Conservation (phyloP, 2,888 invertebrate species). For the Spatulosminthurus flaviceps region DNA sequence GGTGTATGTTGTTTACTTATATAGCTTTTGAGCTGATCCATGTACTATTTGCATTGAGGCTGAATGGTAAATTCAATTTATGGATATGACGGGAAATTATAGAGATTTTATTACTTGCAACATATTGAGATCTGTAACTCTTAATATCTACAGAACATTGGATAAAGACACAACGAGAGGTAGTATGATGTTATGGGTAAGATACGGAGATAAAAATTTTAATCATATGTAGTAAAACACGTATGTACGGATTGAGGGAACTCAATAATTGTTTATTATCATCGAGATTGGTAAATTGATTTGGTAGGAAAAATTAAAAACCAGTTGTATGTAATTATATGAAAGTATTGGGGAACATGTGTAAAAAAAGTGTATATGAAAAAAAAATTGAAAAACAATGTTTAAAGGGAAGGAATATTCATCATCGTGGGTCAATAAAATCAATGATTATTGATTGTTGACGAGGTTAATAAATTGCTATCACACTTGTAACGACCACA, state of each 20-base stretch:
- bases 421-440: neutral
- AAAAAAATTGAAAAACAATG: neutral
- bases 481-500: constrained; percentile 5
- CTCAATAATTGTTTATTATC: neutral
- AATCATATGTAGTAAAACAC: too few relatives aligned
- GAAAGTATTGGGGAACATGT: neutral
- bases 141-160: too few relatives aligned
- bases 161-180: too few relatives aligned
- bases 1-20: too few relatives aligned
- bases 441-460: constrained; percentile 14
- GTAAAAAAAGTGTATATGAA: neutral
- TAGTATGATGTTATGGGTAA: too few relatives aligned
- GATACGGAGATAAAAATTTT: too few relatives aligned
- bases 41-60: too few relatives aligned
- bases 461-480: constrained; percentile 2
- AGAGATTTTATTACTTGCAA: too few relatives aligned
- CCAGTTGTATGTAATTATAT: neutral
- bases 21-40: too few relatives aligned
- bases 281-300: neutral
- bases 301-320: neutral
- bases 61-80: too few relatives aligned
- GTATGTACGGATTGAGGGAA: neutral
- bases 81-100: too few relatives aligned
- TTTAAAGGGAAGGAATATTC: neutral
- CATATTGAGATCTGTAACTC: too few relatives aligned